A percentile compares a stretch with the other conserved stretches of the same genome.
Evolutionary conservation across 2,797 vertebrate genomes (phyloP).

Genomic region (Morus bassanus): DNA sequence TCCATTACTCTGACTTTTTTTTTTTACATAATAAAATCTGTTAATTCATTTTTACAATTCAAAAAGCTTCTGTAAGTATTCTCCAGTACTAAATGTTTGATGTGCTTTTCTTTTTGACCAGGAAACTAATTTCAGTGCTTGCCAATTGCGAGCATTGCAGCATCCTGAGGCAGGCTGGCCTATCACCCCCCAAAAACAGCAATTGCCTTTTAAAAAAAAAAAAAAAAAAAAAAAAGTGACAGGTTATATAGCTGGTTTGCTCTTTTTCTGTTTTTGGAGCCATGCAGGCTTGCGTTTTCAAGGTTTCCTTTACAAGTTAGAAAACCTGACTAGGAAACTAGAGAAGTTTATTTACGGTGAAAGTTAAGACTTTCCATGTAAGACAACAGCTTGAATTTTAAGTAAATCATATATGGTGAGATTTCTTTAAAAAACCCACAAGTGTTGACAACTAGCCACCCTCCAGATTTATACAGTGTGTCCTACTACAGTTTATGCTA

Average conservation of each 20-base stretch:
- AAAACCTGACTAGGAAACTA: neutral
- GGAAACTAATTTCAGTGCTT: neutral
- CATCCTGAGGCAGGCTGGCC: neutral
- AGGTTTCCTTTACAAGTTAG: neutral
- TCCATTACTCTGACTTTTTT: neutral
- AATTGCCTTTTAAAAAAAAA: neutral
- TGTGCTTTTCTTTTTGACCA: neutral
- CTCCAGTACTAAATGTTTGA: neutral
- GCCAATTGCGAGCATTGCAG: neutral
- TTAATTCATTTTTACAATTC: neutral
- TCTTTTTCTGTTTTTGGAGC: neutral
- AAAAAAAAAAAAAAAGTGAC: neutral
- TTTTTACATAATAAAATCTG: neutral
- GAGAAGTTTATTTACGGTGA: neutral
- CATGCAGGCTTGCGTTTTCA: neutral
- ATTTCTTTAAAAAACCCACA: neutral
- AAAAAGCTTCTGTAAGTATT: neutral
- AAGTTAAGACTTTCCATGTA: neutral
- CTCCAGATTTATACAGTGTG: neutral
- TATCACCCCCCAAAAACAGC: neutral
- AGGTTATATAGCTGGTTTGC: neutral
- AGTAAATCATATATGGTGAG: neutral
- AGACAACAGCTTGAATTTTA: neutral
- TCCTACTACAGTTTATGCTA: neutral
- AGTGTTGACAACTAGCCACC: neutral